These are phyloP conservation scores for Pseudochaenichthys georgianus DNA, from an alignment of 2,797 vertebrate species.

Conservation along the genomic window DNA sequence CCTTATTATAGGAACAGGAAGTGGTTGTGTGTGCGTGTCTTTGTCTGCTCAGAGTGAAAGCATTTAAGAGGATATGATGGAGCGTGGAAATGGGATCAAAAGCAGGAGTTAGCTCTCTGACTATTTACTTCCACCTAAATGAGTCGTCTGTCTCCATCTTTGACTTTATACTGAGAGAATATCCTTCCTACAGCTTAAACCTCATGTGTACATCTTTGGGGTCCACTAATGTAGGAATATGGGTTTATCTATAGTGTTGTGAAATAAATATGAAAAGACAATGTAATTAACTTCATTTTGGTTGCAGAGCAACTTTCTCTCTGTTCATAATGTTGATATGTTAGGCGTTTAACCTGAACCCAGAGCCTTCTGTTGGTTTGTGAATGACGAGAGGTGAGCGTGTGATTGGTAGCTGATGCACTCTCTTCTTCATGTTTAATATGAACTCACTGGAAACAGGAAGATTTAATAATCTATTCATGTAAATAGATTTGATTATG, in stretches of 20 bases:
- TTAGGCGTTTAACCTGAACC: conserved; percentile 88
- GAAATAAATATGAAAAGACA: conserved; percentile 66
- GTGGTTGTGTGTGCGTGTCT: conserved; percentile 19
- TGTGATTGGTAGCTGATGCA: conserved; percentile 47
- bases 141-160: conserved; percentile 20
- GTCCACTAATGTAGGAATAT: conserved; percentile 45
- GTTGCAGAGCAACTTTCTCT: conserved; percentile 92
- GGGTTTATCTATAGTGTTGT: conserved; percentile 65
- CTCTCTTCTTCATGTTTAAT: conserved; percentile 59
- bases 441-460: conserved; percentile 82
- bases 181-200: conserved; percentile 36
- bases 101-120: conserved; percentile 19
- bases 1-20: conserved; percentile 54
- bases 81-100: conserved; percentile 30
- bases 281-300: conserved; percentile 83
- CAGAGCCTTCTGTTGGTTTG: conserved; percentile 79
- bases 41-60: conserved; percentile 32
- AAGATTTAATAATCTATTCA: conserved; percentile 71
- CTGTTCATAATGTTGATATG: conserved; percentile 84
- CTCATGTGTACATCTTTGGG: conserved; percentile 42
- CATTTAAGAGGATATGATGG: conserved; percentile 8
- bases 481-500: conserved; percentile 84
- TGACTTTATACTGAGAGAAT: conserved; percentile 12
- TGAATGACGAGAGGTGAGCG: conserved; percentile 68
- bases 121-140: conserved; percentile 29